Base-by-base conservation (phyloP, 2,888 invertebrate genomes). In the Eudasyphora cyanicolor region DNA sequence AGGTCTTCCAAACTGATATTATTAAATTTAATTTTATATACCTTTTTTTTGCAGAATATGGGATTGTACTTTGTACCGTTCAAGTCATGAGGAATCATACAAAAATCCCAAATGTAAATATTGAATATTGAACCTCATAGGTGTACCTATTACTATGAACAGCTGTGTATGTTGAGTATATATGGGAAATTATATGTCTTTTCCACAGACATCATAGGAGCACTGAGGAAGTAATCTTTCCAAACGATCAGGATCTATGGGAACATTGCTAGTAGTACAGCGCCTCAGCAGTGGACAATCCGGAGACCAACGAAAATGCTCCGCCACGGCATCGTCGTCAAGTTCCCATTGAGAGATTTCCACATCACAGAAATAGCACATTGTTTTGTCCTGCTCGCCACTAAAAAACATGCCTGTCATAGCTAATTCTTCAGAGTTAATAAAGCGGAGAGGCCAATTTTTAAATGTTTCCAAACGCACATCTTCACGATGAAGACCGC, bases 401-500 rank as follows among this genome's bases (percentile, higher is more conserved):
- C 95, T 94, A 88, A 95, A 97, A 91, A 95, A 97, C 92, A 98
- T 97, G 17, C 98, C 98, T 82, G 96, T 96, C 67, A 93, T 93
- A 0, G 97, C 97, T 86, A 98, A 92, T 51, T 92, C 93, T 60
- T 93, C 92, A 64, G 87, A 89, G 76, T 90, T 87, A 70, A 91
- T 86, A 87, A 87, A 91, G 0, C 95, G 94, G 35, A 92, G 87
- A 0, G 95, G 95, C 97, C 97, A 97, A 64, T 92, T 89, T 62
- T 92, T 93, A 89, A 94, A 96, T 4, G 96, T 95, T 86, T 93
- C 93, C 49, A 95, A 90, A 79, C 96, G 93, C 82, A 94, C 94
- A 17, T 93, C 93, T 89, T 95, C 95, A 49, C 91, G 92, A 81
- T 92, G 92, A 92, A 94, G 93, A 85, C 93, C 92, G 29, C 91